Evolutionary conservation across 2,113 vertebrate genomes (phyloP).

Genomic region (Pseudorhombus dupliciocellatus): DNA sequence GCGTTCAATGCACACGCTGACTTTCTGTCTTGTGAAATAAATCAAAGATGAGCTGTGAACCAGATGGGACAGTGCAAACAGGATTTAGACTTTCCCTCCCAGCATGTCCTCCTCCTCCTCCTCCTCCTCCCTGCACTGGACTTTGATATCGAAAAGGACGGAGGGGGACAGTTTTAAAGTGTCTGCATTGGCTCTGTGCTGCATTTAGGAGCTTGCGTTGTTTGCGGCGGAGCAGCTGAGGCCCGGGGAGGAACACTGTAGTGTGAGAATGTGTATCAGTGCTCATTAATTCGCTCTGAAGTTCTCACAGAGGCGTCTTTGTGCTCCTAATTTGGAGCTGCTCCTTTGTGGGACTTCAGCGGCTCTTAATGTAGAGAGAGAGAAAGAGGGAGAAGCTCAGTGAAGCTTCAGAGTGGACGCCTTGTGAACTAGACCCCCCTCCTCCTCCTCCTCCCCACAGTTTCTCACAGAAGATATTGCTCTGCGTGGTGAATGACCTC

Average conservation of each 20-base stretch:
- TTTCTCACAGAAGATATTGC: slow-evolving; percentile 61
- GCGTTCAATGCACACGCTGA: slow-evolving; percentile 19
- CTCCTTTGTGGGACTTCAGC: slow-evolving; percentile 78
- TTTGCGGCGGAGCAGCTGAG: slow-evolving; percentile 49
- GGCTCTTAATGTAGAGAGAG: slow-evolving; percentile 70
- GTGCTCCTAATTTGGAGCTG: slow-evolving; percentile 78
- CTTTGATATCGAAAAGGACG: background rate
- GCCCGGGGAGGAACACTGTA: slow-evolving; percentile 50
- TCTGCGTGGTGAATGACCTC: slow-evolving; percentile 63
- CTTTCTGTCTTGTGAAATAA: slow-evolving; percentile 17
- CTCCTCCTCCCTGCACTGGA: background rate
- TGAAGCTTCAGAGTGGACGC: slow-evolving; percentile 65
- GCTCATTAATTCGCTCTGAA: slow-evolving; percentile 78
- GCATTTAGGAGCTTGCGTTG: slow-evolving; percentile 25
- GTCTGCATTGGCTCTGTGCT: slow-evolving; percentile 5
- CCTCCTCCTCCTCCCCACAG: slow-evolving; percentile 57
- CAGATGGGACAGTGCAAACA: slow-evolving; percentile 43
- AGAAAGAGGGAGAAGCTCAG: slow-evolving; percentile 70
- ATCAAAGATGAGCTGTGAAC: slow-evolving; percentile 34
- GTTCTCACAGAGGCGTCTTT: slow-evolving; percentile 78
- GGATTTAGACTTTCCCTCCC: background rate
- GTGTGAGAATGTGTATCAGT: slow-evolving; percentile 76
- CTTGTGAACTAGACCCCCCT: slow-evolving; percentile 67
- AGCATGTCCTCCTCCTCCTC: background rate
- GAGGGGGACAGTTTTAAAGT: background rate